Conservation (phyloP, 2,797 vertebrate genomes). For the Podarcis lilfordi region DNA sequence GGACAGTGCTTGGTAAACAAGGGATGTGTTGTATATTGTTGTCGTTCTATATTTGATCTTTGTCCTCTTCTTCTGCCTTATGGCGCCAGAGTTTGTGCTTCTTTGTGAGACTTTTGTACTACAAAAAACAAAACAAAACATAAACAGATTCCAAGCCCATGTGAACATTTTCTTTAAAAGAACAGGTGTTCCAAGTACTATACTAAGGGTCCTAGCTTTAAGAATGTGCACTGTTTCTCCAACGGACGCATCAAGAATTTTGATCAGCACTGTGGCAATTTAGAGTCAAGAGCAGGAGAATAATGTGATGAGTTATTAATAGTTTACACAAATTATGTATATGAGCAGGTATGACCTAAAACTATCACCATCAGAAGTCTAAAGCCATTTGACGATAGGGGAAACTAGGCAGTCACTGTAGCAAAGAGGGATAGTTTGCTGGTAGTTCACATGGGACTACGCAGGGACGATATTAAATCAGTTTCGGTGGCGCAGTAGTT, state of each 20-base stretch:
- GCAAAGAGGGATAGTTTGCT: neutral
- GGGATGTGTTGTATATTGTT: neutral
- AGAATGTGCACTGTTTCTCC: neutral
- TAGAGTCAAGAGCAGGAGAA: neutral
- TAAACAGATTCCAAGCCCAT: neutral
- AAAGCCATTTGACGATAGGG: neutral
- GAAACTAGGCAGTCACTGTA: neutral
- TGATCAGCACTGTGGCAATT: neutral
- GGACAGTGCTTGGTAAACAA: neutral
- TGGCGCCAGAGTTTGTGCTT: neutral
- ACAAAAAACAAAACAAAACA: neutral
- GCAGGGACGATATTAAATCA: neutral
- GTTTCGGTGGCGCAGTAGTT: neutral
- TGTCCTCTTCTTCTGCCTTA: neutral
- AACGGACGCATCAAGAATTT: fast-evolving
- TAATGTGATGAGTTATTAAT: neutral
- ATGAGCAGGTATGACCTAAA: fast-evolving
- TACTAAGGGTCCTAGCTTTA: neutral
- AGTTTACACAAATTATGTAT: neutral
- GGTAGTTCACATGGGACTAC: neutral
- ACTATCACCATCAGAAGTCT: neutral
- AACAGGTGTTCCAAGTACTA: fast-evolving
- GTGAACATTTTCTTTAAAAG: neutral
- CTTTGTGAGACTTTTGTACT: neutral
- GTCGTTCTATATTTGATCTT: neutral